These are phyloP conservation scores for Ia io DNA, from an alignment of 2,113 vertebrate species.

Conservation along the genomic window DNA sequence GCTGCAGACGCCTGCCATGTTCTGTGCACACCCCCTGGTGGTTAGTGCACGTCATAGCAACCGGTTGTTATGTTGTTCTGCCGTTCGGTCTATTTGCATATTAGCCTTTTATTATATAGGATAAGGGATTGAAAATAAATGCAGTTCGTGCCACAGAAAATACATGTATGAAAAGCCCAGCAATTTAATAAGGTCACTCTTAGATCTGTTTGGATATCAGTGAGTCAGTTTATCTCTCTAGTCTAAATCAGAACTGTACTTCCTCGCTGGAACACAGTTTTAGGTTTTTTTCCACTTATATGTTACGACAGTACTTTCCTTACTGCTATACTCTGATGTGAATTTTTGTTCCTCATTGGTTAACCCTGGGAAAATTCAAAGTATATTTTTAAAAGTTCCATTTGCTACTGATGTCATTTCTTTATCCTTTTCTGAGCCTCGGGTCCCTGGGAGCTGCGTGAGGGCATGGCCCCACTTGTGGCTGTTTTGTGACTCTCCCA, in stretches of 20 bases:
- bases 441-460: slow-evolving; percentile 30
- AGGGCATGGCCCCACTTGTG: slow-evolving; percentile 49
- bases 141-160: neutral
- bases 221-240: neutral
- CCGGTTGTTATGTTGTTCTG: too few relatives aligned
- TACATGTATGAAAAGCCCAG: neutral
- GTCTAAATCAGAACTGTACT: neutral
- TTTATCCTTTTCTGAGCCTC: slow-evolving; percentile 28
- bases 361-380: slow-evolving; percentile 44
- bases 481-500: slow-evolving; percentile 43
- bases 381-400: slow-evolving; percentile 30
- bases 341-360: slow-evolving; percentile 42
- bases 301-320: neutral
- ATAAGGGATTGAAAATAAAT: neutral
- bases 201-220: neutral
- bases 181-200: neutral
- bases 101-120: too few relatives aligned
- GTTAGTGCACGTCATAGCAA: too few relatives aligned
- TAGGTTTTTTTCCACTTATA: neutral
- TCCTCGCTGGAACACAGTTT: neutral
- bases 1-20: too few relatives aligned
- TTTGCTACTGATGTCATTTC: slow-evolving; percentile 35
- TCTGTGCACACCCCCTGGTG: too few relatives aligned
- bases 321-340: neutral
- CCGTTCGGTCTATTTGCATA: too few relatives aligned